These are phyloP conservation scores for Diachasmimorpha longicaudata DNA, from an alignment of 1,140 invertebrate species.

Conservation along the genomic window DNA sequence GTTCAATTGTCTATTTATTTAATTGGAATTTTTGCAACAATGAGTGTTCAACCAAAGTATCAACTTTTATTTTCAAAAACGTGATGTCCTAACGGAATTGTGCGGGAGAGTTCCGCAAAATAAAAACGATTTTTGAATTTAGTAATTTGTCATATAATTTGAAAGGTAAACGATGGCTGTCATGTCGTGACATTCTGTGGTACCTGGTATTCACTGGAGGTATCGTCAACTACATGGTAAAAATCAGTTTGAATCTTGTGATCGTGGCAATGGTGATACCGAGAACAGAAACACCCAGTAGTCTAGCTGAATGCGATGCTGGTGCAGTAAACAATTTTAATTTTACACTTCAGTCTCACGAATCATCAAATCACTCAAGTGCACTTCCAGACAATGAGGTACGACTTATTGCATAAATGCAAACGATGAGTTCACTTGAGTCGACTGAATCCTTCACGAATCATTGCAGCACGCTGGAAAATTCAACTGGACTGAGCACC, in stretches of 20 bases:
- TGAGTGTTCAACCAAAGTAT: too few relatives aligned
- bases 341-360: neutral
- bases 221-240: constrained; percentile 27
- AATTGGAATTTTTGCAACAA: too few relatives aligned
- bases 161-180: constrained; percentile 17
- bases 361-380: neutral
- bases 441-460: neutral
- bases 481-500: constrained; percentile 72
- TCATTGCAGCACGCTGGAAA: constrained; percentile 42
- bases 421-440: too few relatives aligned
- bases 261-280: constrained; percentile 27
- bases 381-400: neutral
- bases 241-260: constrained; percentile 22
- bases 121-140: too few relatives aligned
- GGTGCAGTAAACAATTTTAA: neutral
- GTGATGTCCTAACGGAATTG: too few relatives aligned
- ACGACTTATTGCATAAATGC: neutral
- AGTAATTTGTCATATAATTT: neutral
- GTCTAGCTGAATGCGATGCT: neutral
- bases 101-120: too few relatives aligned
- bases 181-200: constrained; percentile 19
- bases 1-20: too few relatives aligned
- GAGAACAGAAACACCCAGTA: neutral
- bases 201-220: constrained; percentile 24
- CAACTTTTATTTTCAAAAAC: too few relatives aligned